Percentiles rank a stretch among this genome's conserved stretches.
Evolutionary conservation across 2,113 vertebrate species (phyloP).

Genomic region (Peromyscus leucopus): DNA sequence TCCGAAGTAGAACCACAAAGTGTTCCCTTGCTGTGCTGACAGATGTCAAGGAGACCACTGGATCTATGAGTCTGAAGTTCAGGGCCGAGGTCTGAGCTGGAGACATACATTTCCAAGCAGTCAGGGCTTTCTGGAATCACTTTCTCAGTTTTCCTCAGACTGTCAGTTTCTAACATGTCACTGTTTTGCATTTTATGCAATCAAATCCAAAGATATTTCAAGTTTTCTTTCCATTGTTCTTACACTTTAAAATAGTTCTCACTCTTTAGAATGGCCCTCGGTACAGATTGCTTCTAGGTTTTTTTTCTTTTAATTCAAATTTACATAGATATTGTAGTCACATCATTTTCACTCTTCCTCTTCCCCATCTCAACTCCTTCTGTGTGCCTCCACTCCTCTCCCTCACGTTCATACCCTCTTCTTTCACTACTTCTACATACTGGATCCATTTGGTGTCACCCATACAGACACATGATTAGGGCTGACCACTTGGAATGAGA

Average conservation of each 20-base stretch:
- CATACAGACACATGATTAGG: background rate
- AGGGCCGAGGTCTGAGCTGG: conserved; percentile 48
- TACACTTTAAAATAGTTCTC: conserved; percentile 15
- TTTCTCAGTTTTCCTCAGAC: background rate
- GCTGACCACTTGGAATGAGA: background rate
- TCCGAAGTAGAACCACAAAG: background rate
- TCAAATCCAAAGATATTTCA: background rate
- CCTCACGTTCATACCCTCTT: background rate
- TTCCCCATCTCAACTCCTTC: background rate
- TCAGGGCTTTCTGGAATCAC: conserved; percentile 39
- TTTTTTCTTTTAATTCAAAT: background rate
- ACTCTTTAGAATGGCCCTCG: background rate
- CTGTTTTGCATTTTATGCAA: background rate
- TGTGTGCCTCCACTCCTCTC: background rate
- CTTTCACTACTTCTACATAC: background rate
- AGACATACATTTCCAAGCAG: conserved; percentile 63
- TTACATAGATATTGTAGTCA: background rate
- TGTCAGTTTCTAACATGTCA: background rate
- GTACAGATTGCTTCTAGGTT: background rate
- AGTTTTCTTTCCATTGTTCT: background rate
- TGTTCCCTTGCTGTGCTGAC: background rate
- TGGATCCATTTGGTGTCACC: background rate
- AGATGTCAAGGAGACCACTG: conserved; percentile 46
- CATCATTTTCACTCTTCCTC: too few relatives aligned
- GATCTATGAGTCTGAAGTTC: conserved; percentile 69